These are phyloP conservation scores for Tychaedon coryphoeus DNA, from an alignment of 2,113 vertebrate genomes.

Conservation along the genomic window DNA sequence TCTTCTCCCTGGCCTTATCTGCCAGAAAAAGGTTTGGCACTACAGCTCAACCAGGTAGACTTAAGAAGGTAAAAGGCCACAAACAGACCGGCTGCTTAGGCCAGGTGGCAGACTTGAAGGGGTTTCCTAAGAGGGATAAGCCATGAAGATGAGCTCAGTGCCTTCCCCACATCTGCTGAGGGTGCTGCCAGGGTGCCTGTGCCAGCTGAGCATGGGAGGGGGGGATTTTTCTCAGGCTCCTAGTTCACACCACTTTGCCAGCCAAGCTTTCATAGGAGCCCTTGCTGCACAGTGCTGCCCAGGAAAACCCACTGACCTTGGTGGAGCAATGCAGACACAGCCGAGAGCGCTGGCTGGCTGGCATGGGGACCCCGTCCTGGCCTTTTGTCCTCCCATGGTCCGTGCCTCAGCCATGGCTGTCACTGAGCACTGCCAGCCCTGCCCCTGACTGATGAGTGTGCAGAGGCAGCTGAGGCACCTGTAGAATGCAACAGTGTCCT, in stretches of 20 bases:
- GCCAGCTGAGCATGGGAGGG: not conserved
- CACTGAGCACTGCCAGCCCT: not conserved
- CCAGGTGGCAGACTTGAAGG: not conserved
- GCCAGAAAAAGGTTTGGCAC: not conserved
- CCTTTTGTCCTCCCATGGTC: not conserved
- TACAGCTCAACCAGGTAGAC: not conserved
- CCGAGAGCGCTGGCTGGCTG: not conserved
- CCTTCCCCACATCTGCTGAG: not conserved
- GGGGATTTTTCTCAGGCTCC: not conserved
- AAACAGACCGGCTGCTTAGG: fast-evolving
- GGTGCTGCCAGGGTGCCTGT: not conserved
- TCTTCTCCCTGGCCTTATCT: not conserved
- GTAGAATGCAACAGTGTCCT: not conserved
- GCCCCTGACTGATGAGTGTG: not conserved
- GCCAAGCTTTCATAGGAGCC: not conserved
- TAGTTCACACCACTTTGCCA: not conserved
- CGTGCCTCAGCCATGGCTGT: fast-evolving
- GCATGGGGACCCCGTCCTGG: fast-evolving
- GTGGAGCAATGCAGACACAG: not conserved
- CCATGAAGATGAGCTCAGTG: not conserved
- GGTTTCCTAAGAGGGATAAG: not conserved
- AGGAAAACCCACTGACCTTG: not conserved
- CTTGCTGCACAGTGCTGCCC: not conserved
- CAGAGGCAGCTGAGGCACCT: not conserved
- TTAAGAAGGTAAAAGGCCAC: not conserved